Conservation (phyloP, 2,797 vertebrate species). For the Nyctibius grandis region DNA sequence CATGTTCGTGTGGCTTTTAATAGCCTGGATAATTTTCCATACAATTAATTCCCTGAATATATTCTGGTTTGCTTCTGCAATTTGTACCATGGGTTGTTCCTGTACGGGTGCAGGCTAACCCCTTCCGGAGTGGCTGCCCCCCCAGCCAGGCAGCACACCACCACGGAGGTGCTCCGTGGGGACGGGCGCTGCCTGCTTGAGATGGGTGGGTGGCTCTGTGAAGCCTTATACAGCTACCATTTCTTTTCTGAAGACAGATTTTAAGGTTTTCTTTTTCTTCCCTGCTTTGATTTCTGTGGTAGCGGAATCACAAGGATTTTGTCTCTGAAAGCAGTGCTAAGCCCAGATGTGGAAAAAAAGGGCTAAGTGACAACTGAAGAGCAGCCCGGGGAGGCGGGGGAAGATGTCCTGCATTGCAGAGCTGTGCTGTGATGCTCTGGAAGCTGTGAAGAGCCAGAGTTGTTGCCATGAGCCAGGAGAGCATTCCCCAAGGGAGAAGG, state of each 20-base stretch:
- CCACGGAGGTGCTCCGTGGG: fast-evolving
- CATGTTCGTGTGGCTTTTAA: conserved; percentile 53
- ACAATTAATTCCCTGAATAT: conserved; percentile 61
- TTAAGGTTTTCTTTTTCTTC: neutral
- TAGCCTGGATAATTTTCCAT: conserved; percentile 67
- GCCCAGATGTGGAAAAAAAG: neutral
- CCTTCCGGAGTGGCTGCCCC: neutral
- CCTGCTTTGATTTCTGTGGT: neutral
- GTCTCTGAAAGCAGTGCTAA: neutral
- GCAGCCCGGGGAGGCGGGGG: neutral
- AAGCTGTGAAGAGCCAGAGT: neutral
- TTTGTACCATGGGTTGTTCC: neutral
- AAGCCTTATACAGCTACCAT: neutral
- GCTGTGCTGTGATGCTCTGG: neutral
- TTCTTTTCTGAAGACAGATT: neutral
- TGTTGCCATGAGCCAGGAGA: neutral
- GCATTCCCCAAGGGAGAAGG: neutral
- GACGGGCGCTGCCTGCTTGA: fast-evolving
- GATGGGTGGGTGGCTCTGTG: neutral
- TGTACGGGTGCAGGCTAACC: neutral
- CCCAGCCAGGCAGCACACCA: neutral
- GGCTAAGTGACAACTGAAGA: neutral
- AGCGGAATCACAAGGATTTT: conserved; percentile 18
- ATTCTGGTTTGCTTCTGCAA: conserved; percentile 16
- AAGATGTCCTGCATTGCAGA: neutral